Evolutionary conservation across 1,140 invertebrate species (phyloP), one percentile per base, ranked within the genome.

Genomic region (Leptinotarsa undecemlineata): DNA sequence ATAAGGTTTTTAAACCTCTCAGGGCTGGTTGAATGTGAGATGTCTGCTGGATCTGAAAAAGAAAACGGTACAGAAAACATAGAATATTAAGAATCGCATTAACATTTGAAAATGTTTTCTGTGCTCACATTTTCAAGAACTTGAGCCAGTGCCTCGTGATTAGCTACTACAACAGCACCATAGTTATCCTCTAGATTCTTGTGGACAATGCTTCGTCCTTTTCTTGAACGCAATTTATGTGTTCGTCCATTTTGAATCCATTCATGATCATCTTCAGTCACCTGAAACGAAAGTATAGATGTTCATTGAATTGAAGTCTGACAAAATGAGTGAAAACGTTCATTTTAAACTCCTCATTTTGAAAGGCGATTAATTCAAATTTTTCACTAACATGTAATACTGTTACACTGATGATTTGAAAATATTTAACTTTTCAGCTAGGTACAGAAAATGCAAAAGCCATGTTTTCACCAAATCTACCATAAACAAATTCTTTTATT

Each of bases 161-260:
- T 96, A 48, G 94, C 94, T n/a, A 94, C 91, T 57, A 95, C 90
- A 2, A 96, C 93, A 60, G 94, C 94, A 2, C 93, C 93, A 81
- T 96, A 96, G 86, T 95, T 95, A 80, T 95, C 94, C 83, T 95
- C 94, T 47, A 96, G 87, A 83, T 91, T 95, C 80, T 91, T 92
- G 83, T 94, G 93, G 66, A 94, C 91, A 73, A 94, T 90, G 82
- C 91, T 93, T 73, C 92, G 88, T 71, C 90, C 91, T 83, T 94
- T 92, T 78, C 92, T 88, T 71, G 93, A 91, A 76, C 92, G 87
- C 74, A 94, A 86, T 84, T 85, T 85, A 68, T 85, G 83, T n/a
- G 82, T 85, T 68, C 81, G 77, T 19, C 84, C 83, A 61, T 81
- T 83, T 70, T 81, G 80, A 48, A 80, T 81, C 85, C 88, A 88